phyloP scores from a whole-genome alignment of 2,797 vertebrate genomes.

The Anabas testudineus region DNA sequence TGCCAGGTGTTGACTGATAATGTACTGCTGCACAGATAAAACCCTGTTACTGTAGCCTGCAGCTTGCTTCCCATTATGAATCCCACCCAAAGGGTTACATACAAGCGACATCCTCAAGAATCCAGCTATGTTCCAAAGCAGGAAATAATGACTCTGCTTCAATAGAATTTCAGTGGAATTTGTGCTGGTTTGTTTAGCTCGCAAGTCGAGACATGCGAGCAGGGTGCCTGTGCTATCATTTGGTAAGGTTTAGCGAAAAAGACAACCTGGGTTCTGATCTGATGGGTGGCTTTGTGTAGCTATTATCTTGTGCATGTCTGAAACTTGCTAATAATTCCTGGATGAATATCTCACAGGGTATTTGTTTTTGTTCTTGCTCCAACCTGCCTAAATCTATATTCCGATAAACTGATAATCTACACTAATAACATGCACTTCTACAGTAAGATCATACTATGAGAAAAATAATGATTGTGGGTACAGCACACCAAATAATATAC shows the following conservation, averaged over 20 bases:
- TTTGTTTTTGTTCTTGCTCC: slow-evolving; percentile 10
- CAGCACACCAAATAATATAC: slow-evolving; percentile 1
- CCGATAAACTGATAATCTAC: slow-evolving; percentile 10
- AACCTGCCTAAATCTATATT: background rate
- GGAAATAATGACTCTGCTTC: slow-evolving; percentile 77
- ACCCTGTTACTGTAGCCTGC: slow-evolving; percentile 51
- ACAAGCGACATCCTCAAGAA: slow-evolving; percentile 79
- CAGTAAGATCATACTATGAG: background rate
- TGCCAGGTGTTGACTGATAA: slow-evolving; percentile 73
- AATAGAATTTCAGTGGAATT: slow-evolving; percentile 67
- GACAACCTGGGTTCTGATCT: slow-evolving; percentile 33
- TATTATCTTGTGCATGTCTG: slow-evolving; percentile 23
- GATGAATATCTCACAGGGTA: slow-evolving; percentile 5
- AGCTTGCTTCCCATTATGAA: slow-evolving; percentile 69
- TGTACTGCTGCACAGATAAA: slow-evolving; percentile 63
- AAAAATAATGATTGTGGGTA: no score
- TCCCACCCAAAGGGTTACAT: slow-evolving; percentile 74
- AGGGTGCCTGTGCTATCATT: slow-evolving; percentile 52
- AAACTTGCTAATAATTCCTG: slow-evolving; percentile 26
- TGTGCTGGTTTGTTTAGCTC: slow-evolving; percentile 71
- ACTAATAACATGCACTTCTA: background rate
- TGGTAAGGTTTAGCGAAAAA: slow-evolving; percentile 41
- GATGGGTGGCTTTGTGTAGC: slow-evolving; percentile 10
- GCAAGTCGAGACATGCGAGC: slow-evolving; percentile 66
- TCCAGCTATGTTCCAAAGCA: slow-evolving; percentile 74